phyloP scores from a whole-genome alignment of 2,797 vertebrate genomes.

The Manis pentadactyla region DNA sequence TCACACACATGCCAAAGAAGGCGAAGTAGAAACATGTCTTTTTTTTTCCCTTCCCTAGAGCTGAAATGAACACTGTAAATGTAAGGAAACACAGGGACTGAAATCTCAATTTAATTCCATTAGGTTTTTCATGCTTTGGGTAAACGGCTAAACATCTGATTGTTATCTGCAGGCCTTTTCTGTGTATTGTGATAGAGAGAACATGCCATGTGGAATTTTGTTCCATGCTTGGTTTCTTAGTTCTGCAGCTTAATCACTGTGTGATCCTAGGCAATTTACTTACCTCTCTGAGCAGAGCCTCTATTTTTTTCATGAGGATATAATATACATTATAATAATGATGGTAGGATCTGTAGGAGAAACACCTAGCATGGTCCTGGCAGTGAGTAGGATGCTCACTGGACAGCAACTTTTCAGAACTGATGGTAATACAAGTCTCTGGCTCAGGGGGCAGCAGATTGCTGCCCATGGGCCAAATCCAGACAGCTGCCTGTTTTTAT shows the following conservation, averaged over 20 bases:
- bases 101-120: not conserved
- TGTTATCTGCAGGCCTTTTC: not conserved
- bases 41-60: not conserved
- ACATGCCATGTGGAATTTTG: fast-evolving
- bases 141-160: not conserved
- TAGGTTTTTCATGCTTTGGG: not conserved
- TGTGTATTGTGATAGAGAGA: not conserved
- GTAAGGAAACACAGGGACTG: not conserved
- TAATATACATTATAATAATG: not conserved
- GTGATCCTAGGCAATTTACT: not conserved
- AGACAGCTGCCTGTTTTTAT: not conserved
- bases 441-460: not conserved
- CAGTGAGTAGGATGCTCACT: not conserved
- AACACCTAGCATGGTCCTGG: not conserved
- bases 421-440: not conserved
- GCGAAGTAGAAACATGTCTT: not conserved
- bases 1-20: not conserved
- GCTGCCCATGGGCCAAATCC: not conserved
- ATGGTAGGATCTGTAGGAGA: not conserved
- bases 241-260: not conserved
- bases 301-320: not conserved
- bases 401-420: not conserved
- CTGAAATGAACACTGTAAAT: not conserved
- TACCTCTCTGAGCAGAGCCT: not conserved
- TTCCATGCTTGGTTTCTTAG: not conserved